Evolutionary conservation across 2,888 invertebrate genomes (phyloP), one percentile per base, ranked within the genome.

Genomic region (Leptinotarsa juncta): DNA sequence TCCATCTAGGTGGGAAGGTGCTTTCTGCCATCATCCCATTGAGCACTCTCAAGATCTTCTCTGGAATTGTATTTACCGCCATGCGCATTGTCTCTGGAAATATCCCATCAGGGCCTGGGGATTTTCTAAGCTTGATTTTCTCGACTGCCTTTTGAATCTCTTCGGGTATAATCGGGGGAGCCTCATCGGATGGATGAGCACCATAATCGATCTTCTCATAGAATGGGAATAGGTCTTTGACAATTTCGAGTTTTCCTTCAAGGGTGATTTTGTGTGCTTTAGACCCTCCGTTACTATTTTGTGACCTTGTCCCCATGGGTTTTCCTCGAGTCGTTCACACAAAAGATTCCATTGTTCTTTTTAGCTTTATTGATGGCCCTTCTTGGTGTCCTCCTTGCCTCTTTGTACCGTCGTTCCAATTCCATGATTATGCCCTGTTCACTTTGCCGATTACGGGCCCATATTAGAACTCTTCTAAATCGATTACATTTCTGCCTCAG

Each of bases 1-100:
- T 77, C 74, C 77, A 77, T 15, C n/a, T 20, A 0, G 14, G 48
- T 2, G 72, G 77, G 50, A 77, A 77, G 51, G 48, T 65, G 7
- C 65, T 5, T 4, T 50, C 51, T 42, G 7, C 23, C 4, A 77
- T 48, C 14, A 48, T 26, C 5, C n/a, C 15, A 7, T 69, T 72
- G n/a, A 51, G 1, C n/a, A 23, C 42, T 18, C 49, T 50, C 32
- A 49, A 1, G 14, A 71, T 66, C 10, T 3, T 18, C 15, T 48
- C n/a, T 67, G 50, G 50, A 12, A 55, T 23, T 50, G 60, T 18
- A 14, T 50, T 50, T 5, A 50, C 55, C 0, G 71, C 65, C 15
- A 50, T n/a, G n/a, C n/a, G n/a, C n/a, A n/a, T n/a, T n/a, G 66
- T n/a, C 50, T 71, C 66, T n/a, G n/a, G n/a, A n/a, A n/a, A n/a